Base-by-base conservation (phyloP, 1,140 invertebrate species). In the Phocides pigmalion region DNA sequence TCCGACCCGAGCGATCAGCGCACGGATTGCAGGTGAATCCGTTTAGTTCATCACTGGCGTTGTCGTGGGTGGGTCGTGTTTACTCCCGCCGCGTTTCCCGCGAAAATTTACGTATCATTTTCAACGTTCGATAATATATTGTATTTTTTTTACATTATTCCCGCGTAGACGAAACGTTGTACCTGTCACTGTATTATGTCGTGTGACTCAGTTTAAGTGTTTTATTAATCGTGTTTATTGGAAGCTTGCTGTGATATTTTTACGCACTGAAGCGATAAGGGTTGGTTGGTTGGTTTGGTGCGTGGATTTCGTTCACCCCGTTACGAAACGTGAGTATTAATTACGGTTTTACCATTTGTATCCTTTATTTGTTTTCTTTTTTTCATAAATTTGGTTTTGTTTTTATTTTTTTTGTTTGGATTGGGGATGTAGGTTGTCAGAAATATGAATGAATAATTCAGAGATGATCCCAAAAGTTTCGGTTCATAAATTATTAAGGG, bases 21-120 rank as follows among this genome's bases (percentile, higher is more conserved):
- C 84, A 89, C 87, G 87, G 84, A 89, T 82, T 89, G 87, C 87
- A 89, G 87, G 87, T 89, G 83, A 82, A 84, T 76, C 64, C 64
- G 76, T 72, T 87, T 73, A 89, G 87, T 89, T 81, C 78, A 68
- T 75, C 74, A 71, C 61, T 63, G 64, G 72, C 65, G 58, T 65
- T 59, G 67, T 63, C 68, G 82, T 80, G 73, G 78, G 82, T 66
- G 72, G 76, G 64, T 76, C 79, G 84, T 61, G 70, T 75, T 66
- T 16, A 12, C 37, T 51, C 54, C 25, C 42, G 19, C 14, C 22
- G 15, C 41, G 44, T 87, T 89, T 89, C 82, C 84, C 87, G 87
- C 87, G 83, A 82, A 89, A 89, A 87, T 79, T 84, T 87, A 86
- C 83, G 84, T 76, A 73, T 73, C 37, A 50, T 66, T 65, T 66